Percentiles rank a stretch among this genome's conserved stretches.
Evolutionary conservation across 1,140 invertebrate genomes (phyloP).

Genomic region (Zaprionus lachaisei): DNA sequence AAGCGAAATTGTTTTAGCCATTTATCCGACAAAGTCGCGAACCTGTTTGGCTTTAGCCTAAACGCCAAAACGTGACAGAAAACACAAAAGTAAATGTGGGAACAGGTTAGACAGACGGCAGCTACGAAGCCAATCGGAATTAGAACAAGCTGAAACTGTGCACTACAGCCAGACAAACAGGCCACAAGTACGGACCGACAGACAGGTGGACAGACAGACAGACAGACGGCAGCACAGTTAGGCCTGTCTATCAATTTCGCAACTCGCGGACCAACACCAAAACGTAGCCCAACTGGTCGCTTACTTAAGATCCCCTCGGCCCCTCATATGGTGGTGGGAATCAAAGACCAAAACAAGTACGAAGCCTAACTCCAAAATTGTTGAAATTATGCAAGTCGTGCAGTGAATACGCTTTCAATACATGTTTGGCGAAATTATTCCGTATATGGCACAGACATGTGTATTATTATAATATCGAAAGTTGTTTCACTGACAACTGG

Average conservation of each 20-base stretch:
- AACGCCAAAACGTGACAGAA: conserved; percentile 67
- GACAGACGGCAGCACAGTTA: conserved; percentile 57
- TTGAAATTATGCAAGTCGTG: conserved; percentile 24
- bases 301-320: conserved; percentile 3
- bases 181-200: conserved; percentile 1
- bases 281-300: conserved; percentile 19
- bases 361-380: conserved; percentile 23
- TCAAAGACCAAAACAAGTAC: conserved; percentile 26
- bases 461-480: conserved; percentile 4
- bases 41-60: conserved; percentile 63
- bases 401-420: conserved; percentile 8
- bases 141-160: conserved; percentile 74
- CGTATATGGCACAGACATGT: conserved; percentile 1
- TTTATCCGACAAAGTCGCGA: conserved; percentile 46
- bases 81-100: conserved; percentile 75
- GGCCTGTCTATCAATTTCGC: conserved; percentile 49
- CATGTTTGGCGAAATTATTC: conserved; percentile 3
- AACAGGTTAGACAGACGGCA: conserved; percentile 65
- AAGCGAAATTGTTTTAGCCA: conserved; percentile 71
- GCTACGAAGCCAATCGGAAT: conserved; percentile 54
- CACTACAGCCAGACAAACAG: conserved; percentile 22
- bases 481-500: not conserved
- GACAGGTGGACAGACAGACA: not conserved
- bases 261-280: conserved; percentile 29
- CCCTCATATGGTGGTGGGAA: conserved; percentile 1